Conservation (phyloP, 2,888 invertebrate genomes). For the Teleogryllus oceanicus region DNA sequence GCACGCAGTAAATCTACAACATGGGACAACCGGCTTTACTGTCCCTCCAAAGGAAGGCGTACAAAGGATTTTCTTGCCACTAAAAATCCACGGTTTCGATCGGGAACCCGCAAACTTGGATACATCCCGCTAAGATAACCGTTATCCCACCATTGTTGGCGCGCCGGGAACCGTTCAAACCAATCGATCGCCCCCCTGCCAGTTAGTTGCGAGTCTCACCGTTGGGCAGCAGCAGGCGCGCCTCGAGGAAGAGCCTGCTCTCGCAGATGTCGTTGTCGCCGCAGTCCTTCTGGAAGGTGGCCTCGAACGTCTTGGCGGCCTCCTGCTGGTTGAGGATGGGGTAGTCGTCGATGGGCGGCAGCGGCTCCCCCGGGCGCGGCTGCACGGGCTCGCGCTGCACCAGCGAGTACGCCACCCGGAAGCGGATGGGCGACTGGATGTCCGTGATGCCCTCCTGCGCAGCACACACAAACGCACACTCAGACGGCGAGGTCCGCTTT, state of each 20-base stretch:
- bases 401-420: conserved; percentile 79
- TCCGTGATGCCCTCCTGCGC: conserved; percentile 72
- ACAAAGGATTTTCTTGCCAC: no score
- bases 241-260: conserved; percentile 69
- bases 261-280: conserved; percentile 83
- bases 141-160: no score
- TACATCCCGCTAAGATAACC: no score
- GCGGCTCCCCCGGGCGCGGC: conserved; percentile 50
- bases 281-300: conserved; percentile 88
- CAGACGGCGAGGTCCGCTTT: no score
- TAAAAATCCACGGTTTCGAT: no score
- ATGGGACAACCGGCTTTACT: no score
- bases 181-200: no score
- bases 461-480: no score
- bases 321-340: conserved; percentile 87
- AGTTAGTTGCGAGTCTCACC: conserved; percentile 18
- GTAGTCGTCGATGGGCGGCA: conserved; percentile 71
- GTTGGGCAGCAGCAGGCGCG: conserved; percentile 57
- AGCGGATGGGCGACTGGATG: conserved; percentile 83
- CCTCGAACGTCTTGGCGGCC: conserved; percentile 74
- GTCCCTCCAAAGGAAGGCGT: no score
- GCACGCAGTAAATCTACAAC: no score
- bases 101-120: no score
- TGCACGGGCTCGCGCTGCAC: conserved; percentile 63
- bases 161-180: no score